phyloP scores from a whole-genome alignment of 2,113 vertebrate species.

The crab-eating macaque (Macaca fascicularis) region DNA sequence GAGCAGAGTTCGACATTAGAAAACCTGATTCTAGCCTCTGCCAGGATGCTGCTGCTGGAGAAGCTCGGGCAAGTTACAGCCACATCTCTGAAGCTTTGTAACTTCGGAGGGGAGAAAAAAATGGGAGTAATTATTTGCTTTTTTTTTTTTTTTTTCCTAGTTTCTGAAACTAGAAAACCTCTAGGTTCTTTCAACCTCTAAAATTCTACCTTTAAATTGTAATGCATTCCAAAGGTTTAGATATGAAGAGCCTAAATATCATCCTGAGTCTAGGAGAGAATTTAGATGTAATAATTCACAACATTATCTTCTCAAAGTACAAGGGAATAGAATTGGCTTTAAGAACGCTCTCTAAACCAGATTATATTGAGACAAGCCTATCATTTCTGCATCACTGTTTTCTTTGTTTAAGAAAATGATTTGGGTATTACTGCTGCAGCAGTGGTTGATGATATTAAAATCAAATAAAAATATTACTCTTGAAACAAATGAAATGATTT shows the following conservation, averaged over 20 bases:
- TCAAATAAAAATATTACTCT: conserved; percentile 16
- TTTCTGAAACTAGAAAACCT: neutral
- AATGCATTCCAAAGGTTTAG: conserved; percentile 45
- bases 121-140: no score
- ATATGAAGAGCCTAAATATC: conserved; percentile 10
- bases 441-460: neutral
- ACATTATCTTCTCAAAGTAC: neutral
- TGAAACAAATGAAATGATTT: conserved; percentile 65
- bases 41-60: neutral
- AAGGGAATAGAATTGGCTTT: conserved; percentile 36
- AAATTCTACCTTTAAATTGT: conserved; percentile 51
- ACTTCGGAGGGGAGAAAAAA: no score
- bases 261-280: conserved; percentile 20
- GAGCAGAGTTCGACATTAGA: neutral
- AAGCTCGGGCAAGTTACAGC: neutral
- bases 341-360: conserved; percentile 44
- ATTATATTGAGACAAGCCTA: conserved; percentile 34
- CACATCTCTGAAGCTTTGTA: neutral
- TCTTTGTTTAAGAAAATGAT: conserved; percentile 53
- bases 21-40: neutral
- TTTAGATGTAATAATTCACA: conserved; percentile 5
- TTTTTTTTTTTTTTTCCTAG: no score
- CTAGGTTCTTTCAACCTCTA: conserved; percentile 12
- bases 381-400: conserved; percentile 17
- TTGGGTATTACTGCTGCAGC: neutral